Evolutionary conservation across 2,888 invertebrate genomes (phyloP).

Genomic region (Mimumesa dahlbomi): DNA sequence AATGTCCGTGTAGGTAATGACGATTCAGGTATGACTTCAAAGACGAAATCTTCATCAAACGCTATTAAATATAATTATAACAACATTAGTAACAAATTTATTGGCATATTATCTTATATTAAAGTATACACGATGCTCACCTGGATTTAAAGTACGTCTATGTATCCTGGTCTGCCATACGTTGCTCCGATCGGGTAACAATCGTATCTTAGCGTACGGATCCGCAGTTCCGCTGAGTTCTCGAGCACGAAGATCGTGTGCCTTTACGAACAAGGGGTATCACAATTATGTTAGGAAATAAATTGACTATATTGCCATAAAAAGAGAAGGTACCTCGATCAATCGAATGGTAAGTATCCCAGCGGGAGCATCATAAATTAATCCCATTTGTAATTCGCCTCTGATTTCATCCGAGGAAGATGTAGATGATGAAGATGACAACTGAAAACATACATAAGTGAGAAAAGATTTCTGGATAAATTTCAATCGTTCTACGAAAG

Average conservation of each 20-base stretch:
- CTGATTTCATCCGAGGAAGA: conserved; percentile 81
- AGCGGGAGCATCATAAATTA: conserved; percentile 84
- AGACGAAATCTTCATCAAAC: conserved; percentile 87
- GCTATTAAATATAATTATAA: conserved; percentile 74
- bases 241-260: conserved; percentile 82
- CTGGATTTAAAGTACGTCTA: conserved; percentile 85
- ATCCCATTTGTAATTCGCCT: conserved; percentile 84
- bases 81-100: neutral
- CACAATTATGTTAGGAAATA: neutral
- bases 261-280: conserved; percentile 75
- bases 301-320: conserved; percentile 52
- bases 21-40: conserved; percentile 82
- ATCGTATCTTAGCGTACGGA: conserved; percentile 85
- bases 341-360: conserved; percentile 85
- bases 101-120: conserved; percentile 3
- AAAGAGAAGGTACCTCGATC: too few relatives aligned
- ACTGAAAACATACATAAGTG: too few relatives aligned
- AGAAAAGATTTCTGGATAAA: neutral
- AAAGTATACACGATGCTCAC: conserved; percentile 71
- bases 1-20: conserved; percentile 82
- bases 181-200: conserved; percentile 84
- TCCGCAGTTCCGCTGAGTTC: conserved; percentile 85
- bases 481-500: neutral
- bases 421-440: conserved; percentile 71
- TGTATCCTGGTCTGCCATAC: conserved; percentile 85